phyloP scores from a whole-genome alignment of 2,888 invertebrate genomes.

The Cryptocephalus moraei region DNA sequence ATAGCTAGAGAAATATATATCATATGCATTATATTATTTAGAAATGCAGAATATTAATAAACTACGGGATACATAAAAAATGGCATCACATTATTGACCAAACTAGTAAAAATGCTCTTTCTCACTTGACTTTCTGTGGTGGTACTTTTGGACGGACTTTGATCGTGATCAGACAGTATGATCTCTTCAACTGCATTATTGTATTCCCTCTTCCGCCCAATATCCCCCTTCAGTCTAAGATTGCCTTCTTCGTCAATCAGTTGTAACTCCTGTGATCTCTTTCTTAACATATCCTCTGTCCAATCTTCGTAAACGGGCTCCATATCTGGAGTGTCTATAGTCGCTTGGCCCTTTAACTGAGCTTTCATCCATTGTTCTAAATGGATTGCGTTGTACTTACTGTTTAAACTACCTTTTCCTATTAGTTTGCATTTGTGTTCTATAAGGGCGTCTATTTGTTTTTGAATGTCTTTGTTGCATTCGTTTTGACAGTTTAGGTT shows the following conservation, averaged over 20 bases:
- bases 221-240: conserved; percentile 7
- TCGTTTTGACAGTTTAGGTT: conserved; percentile 24
- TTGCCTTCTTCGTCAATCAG: conserved; percentile 42
- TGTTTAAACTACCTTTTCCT: conserved; percentile 50
- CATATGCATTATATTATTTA: no score
- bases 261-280: conserved; percentile 59
- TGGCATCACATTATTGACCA: not conserved
- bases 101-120: conserved; percentile 5
- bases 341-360: conserved; percentile 17
- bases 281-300: conserved; percentile 63
- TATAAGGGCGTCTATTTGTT: conserved; percentile 49
- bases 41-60: no score
- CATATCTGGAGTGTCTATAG: conserved; percentile 30
- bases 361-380: conserved; percentile 70
- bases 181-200: conserved; percentile 38
- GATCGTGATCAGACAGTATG: conserved; percentile 42
- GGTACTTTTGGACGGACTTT: conserved; percentile 63
- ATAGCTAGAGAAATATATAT: no score
- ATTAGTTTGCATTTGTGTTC: conserved; percentile 54
- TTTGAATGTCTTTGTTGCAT: conserved; percentile 27
- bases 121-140: conserved; percentile 70
- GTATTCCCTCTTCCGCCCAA: conserved; percentile 31
- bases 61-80: not conserved
- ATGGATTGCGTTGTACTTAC: conserved; percentile 63
- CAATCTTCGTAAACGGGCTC: conserved; percentile 53